Evolutionary conservation across 2,797 vertebrate genomes (phyloP).

Genomic region (Notamacropus eugenii): DNA sequence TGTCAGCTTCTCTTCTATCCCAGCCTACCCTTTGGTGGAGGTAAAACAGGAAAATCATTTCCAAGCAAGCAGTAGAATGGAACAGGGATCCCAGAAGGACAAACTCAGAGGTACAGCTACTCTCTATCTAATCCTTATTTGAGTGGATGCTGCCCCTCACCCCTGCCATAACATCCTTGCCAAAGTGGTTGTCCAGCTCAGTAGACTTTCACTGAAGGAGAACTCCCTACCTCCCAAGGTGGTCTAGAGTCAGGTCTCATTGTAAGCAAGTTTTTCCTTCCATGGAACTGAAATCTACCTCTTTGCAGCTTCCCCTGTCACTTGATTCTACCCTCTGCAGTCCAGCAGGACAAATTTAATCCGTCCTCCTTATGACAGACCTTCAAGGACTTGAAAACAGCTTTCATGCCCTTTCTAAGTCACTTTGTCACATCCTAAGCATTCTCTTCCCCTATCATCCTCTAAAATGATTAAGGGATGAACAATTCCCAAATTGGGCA

Average conservation of each 20-base stretch:
- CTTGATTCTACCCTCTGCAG: background rate
- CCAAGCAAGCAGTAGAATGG: slow-evolving; percentile 39
- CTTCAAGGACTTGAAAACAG: background rate
- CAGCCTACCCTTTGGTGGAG: slow-evolving; percentile 39
- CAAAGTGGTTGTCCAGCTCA: background rate
- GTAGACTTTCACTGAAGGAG: background rate
- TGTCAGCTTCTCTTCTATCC: slow-evolving; percentile 32
- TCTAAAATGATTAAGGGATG: background rate
- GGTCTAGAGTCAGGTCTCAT: background rate
- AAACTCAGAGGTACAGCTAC: background rate
- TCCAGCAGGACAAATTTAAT: background rate
- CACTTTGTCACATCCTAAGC: background rate
- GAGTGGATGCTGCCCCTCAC: background rate
- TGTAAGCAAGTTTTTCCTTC: background rate
- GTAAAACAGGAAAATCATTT: slow-evolving; percentile 51
- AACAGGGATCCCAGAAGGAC: slow-evolving; percentile 37
- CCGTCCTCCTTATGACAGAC: background rate
- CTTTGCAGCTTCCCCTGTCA: background rate
- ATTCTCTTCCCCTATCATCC: background rate
- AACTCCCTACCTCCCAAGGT: background rate
- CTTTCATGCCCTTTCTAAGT: background rate
- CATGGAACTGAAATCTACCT: background rate
- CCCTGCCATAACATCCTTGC: background rate
- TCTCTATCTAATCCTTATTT: background rate
- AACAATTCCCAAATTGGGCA: slow-evolving; percentile 44